Evolutionary conservation across 2,113 vertebrate genomes (phyloP).

Genomic region (Pleuronectes platessa): DNA sequence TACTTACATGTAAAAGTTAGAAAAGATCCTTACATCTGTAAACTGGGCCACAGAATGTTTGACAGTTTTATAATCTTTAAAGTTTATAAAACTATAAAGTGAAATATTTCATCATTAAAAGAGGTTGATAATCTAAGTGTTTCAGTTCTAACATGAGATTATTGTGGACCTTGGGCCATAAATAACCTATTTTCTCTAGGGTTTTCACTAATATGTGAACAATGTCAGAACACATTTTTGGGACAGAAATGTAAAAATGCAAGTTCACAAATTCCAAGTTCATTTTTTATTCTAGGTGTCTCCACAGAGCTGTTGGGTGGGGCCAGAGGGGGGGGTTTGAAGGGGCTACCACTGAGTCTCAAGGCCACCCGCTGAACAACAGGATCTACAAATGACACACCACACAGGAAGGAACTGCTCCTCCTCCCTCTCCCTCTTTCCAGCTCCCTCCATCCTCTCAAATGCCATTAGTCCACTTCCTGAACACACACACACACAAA

Average conservation of each 20-base stretch:
- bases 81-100: too few relatives aligned
- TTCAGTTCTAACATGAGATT: too few relatives aligned
- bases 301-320: neutral
- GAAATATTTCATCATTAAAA: too few relatives aligned
- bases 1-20: too few relatives aligned
- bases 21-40: too few relatives aligned
- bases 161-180: too few relatives aligned
- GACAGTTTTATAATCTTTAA: too few relatives aligned
- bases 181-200: too few relatives aligned
- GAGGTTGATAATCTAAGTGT: too few relatives aligned
- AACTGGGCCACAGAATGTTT: too few relatives aligned
- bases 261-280: neutral
- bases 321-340: neutral
- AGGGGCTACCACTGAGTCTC: conserved; percentile 32
- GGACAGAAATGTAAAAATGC: neutral
- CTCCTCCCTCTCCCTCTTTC: conserved; percentile 69
- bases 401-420: conserved; percentile 72
- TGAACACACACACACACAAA: conserved; percentile 71
- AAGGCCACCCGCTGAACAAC: conserved; percentile 56
- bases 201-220: too few relatives aligned
- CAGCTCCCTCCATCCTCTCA: conserved; percentile 82
- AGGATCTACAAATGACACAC: conserved; percentile 68
- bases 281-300: neutral
- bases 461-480: conserved; percentile 91
- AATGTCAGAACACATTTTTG: too few relatives aligned